Evolutionary conservation across 2,113 vertebrate species (phyloP), one percentile per base, ranked within the genome.

Genomic region (Macquaria ambigua): DNA sequence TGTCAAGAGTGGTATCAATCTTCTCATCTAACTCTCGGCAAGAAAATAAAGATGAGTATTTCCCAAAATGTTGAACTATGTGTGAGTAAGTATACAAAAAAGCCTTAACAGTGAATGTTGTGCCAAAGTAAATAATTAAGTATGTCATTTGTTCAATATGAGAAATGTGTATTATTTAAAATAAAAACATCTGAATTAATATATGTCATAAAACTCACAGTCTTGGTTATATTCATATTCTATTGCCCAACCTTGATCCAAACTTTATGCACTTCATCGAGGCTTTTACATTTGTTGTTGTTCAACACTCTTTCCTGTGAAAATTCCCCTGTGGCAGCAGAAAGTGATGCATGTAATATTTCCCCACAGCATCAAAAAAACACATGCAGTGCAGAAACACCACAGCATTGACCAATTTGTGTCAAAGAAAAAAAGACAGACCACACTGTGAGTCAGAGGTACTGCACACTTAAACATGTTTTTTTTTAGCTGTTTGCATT

Each of bases 331-430:
- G 6, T 10, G 1, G 31, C 43, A 68, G 25, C 50, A 85, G 77
- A 79, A 90, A 83, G 58, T 87, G 70, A 31, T 34, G 48, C 15
- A 10, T 21, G 18, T 37, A 39, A n/a, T 52, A 70, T 75, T 83
- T 81, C 67, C 61, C 31, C 21, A 2, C 3, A 21, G 11, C 39
- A 34, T 56, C 43, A 58, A n/a, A 81, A n/a, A 59, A 6, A 50
- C 34, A n/a, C 0, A 4, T 20, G 46, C 39, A 9, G 6, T 55
- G 55, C 12, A 28, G 23, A 82, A 85, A 83, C 21, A 77, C 15
- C 39, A 56, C 37, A 52, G 66, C 0, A 59, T 78, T 83, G 61
- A 55, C 76, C 71, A 83, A 79, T 73, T 20, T 76, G 69, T 56
- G 77, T 34, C 1, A 83, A 63, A 34, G 16, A 14, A 41, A 52